Percentiles rank a stretch among this genome's conserved stretches.
These are phyloP conservation scores for Antechinus stuartii DNA, from an alignment of 2,113 vertebrate species.

Conservation along the genomic window DNA sequence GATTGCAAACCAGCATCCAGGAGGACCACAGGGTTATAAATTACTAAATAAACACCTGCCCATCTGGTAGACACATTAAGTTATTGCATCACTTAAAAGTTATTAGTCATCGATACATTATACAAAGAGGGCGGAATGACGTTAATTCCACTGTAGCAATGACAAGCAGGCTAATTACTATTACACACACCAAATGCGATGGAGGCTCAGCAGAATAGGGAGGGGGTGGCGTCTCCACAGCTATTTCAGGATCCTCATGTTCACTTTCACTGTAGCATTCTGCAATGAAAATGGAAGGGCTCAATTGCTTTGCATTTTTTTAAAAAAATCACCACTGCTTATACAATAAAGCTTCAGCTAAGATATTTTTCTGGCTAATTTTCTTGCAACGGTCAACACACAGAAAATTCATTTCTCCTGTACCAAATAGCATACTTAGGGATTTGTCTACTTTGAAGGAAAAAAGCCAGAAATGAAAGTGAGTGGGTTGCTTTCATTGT, in stretches of 20 bases:
- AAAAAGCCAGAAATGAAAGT: neutral
- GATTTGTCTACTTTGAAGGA: slow-evolving; percentile 12
- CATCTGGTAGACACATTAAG: neutral
- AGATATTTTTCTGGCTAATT: slow-evolving; percentile 45
- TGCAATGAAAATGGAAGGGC: slow-evolving; percentile 75
- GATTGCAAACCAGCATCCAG: neutral
- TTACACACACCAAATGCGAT: slow-evolving; percentile 75
- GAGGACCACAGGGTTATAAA: neutral
- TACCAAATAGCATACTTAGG: neutral
- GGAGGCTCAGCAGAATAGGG: slow-evolving; percentile 84
- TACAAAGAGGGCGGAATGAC: neutral
- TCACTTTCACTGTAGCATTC: slow-evolving; percentile 98
- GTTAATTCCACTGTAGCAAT: neutral
- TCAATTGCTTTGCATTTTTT: neutral
- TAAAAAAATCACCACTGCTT: no score
- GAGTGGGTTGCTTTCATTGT: neutral
- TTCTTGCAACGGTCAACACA: neutral
- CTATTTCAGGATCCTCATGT: slow-evolving; percentile 92
- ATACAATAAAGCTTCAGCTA: slow-evolving; percentile 21
- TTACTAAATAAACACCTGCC: fast-evolving
- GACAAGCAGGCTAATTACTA: slow-evolving; percentile 43
- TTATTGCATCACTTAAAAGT: neutral
- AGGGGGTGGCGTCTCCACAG: slow-evolving; percentile 86
- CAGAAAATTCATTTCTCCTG: neutral
- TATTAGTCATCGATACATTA: neutral